These are phyloP conservation scores for Oscheius sp. DNA, from an alignment of 2,888 invertebrate species.

Conservation along the genomic window DNA sequence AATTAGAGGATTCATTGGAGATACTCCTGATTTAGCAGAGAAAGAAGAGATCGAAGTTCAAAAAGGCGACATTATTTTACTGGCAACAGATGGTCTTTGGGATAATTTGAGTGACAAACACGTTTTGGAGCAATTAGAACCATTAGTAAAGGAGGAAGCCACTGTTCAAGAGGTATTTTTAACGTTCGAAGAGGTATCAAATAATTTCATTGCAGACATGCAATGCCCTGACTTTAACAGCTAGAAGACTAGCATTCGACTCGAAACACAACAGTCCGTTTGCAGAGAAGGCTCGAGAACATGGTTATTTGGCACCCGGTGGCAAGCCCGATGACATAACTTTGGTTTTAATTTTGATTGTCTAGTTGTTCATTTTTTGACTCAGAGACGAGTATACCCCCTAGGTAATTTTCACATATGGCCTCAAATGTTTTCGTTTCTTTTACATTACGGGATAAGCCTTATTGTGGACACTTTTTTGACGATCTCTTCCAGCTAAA, in stretches of 20 bases:
- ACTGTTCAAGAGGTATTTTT: conserved; percentile 50
- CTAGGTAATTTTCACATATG: neutral
- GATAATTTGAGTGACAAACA: conserved; percentile 94
- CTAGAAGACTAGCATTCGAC: conserved; percentile 90
- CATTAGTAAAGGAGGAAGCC: conserved; percentile 39
- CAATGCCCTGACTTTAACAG: conserved; percentile 93
- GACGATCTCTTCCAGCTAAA: neutral
- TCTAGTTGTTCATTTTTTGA: no score
- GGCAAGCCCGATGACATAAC: conserved; percentile 99
- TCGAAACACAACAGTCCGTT: conserved; percentile 94
- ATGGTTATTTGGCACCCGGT: conserved; percentile 88
- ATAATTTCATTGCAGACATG: conserved; percentile 48
- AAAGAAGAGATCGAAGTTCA: conserved; percentile 55
- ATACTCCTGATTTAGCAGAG: conserved; percentile 65
- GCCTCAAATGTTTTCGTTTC: neutral
- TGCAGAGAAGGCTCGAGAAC: conserved; percentile 88
- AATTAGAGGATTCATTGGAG: conserved; percentile 62
- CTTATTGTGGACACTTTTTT: neutral
- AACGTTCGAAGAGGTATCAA: neutral
- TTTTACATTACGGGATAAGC: neutral
- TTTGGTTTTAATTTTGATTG: conserved; percentile 89
- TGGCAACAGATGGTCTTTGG: conserved; percentile 95
- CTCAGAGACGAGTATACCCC: conserved; percentile 9
- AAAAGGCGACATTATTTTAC: conserved; percentile 37
- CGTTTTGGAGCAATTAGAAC: conserved; percentile 82